Base-by-base conservation (phyloP, 2,797 vertebrate species). In the Poeciliopsis presidionis region DNA sequence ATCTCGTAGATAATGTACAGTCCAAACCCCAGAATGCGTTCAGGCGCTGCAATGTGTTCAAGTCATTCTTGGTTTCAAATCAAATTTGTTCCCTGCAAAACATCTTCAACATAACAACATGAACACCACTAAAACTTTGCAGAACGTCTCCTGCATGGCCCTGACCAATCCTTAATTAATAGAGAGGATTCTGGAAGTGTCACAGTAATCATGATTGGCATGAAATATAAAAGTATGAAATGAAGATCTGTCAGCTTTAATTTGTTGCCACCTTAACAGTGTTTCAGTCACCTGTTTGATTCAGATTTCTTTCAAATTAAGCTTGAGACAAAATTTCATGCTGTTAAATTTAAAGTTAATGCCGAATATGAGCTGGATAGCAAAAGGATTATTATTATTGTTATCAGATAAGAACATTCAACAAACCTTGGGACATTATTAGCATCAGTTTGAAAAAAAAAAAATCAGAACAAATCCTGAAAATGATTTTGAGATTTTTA, bases 141-240 rank as follows among this genome's bases (percentile, higher is more conserved):
- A 20, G 33, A 65, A 65, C 1, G 33, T 45, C 28, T 39, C 45
- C 55, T 65, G 74, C 70, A 74, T 72, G 72, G 81, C 77, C 77
- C 20, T 81, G 85, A 89, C 86, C 41, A 83, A 80, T 82, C 28
- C 45, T 0, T 81, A 72, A 87, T 91, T 88, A 67, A 45, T 67
- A 51, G 47, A 70, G 30, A 75, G 36, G n/a, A 2, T 77, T 83
- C 2, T 28, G 57, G 49, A 80, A 81, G 84, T 85, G 51, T 74
- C 47, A 72, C 4, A 14, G 25, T 89, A 82, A 88, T 79, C 61
- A 87, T 88, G 84, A 91, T 33, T 88, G 89, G 59, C 86, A 78
- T 81, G 20, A 71, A 67, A 83, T 77, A 79, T 78, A 65, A 76
- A 84, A 79, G 57, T 81, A 80, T 81, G 77, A 87, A 91, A 87